phyloP scores from a whole-genome alignment of 2,113 vertebrate species.

The Indri indri region DNA sequence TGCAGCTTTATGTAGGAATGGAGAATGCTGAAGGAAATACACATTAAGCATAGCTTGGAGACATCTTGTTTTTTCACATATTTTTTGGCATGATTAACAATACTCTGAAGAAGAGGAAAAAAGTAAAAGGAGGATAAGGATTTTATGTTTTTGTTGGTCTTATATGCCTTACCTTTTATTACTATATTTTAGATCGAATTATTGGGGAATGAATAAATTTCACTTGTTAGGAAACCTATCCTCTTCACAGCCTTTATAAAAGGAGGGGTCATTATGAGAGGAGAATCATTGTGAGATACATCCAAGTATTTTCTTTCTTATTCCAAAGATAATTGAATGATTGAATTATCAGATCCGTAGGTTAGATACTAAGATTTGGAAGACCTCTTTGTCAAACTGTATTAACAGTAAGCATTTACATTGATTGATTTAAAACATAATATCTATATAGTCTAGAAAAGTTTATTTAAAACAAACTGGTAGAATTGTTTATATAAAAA shows the following conservation, averaged over 20 bases:
- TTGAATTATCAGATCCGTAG: not conserved
- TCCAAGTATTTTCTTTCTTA: not conserved
- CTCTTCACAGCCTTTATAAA: not conserved
- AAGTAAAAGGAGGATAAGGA: not conserved
- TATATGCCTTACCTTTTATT: not conserved
- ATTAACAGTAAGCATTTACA: not conserved
- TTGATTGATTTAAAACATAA: not conserved
- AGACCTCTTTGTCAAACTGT: not conserved
- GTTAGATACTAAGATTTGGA: not conserved
- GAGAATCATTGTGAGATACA: not conserved
- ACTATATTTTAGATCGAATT: not conserved
- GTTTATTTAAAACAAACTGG: not conserved
- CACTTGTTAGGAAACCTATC: not conserved
- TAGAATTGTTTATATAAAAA: not conserved
- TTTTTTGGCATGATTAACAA: not conserved
- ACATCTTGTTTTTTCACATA: not conserved
- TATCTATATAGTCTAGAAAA: not conserved
- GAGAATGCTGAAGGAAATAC: not conserved
- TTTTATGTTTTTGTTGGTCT: not conserved
- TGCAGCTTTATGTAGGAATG: not conserved
- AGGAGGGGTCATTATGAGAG: not conserved
- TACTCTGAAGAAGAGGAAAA: not conserved
- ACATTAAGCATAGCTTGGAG: not conserved
- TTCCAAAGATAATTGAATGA: not conserved
- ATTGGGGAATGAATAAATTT: not conserved